A percentile compares a stretch with the other conserved stretches of the same genome.
These are phyloP conservation scores for Rana temporaria DNA, from an alignment of 2,113 vertebrate species.

Conservation along the genomic window DNA sequence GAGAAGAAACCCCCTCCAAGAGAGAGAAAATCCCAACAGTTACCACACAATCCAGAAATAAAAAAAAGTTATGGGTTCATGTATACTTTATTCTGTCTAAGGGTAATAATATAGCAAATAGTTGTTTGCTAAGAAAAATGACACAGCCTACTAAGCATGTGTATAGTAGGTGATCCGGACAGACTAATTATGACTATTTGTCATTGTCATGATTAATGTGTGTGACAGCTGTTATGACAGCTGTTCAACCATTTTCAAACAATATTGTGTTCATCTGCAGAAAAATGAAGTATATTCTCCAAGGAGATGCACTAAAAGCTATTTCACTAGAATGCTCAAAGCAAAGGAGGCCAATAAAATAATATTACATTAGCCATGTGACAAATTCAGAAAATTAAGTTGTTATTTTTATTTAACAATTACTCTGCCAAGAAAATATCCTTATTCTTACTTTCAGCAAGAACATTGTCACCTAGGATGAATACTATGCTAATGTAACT, in stretches of 20 bases:
- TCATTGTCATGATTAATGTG: conserved; percentile 86
- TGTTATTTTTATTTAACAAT: conserved; percentile 69
- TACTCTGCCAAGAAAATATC: conserved; percentile 66
- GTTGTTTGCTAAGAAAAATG: conserved; percentile 34
- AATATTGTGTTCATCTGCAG: conserved; percentile 79
- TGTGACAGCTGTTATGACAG: conserved; percentile 84
- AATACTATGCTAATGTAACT: conserved; percentile 70
- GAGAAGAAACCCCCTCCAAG: too few species aligned
- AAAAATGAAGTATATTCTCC: conserved; percentile 75
- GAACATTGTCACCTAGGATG: conserved; percentile 73
- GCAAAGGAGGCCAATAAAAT: conserved; percentile 70
- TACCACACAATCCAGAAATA: too few species aligned
- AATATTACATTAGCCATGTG: conserved; percentile 73
- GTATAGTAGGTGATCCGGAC: conserved; percentile 78
- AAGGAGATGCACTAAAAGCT: conserved; percentile 69
- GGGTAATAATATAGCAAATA: neutral
- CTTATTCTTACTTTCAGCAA: conserved; percentile 72
- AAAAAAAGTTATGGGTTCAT: too few species aligned
- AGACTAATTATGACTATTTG: conserved; percentile 83
- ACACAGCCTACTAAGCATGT: conserved; percentile 67
- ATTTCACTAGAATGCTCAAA: conserved; percentile 72
- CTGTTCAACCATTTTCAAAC: conserved; percentile 83
- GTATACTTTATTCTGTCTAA: too few species aligned
- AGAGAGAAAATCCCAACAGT: too few species aligned
- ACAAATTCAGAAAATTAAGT: conserved; percentile 73